Evolutionary conservation across 2,797 vertebrate genomes (phyloP).

Genomic region (Micromesistius poutassou): DNA sequence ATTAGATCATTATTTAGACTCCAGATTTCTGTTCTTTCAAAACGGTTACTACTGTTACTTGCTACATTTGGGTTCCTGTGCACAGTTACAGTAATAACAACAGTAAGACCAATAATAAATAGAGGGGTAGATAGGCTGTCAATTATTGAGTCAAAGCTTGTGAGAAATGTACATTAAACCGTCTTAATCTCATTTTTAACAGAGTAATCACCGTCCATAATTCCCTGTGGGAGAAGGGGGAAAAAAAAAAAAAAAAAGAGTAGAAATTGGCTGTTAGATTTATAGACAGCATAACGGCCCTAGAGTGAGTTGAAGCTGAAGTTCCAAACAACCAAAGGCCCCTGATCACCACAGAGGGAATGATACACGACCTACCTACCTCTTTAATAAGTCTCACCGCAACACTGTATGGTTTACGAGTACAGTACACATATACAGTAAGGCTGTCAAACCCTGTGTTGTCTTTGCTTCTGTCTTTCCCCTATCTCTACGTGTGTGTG

Average conservation of each 20-base stretch:
- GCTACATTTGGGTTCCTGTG: neutral
- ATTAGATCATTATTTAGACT: neutral
- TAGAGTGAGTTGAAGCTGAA: conserved; percentile 69
- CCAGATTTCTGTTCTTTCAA: no score
- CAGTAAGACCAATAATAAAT: conserved; percentile 23
- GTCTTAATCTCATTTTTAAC: conserved; percentile 68
- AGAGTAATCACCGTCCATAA: conserved; percentile 60
- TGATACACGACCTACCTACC: conserved; percentile 61
- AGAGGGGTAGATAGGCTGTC: conserved; percentile 11
- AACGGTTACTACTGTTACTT: no score
- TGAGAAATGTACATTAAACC: conserved; percentile 65
- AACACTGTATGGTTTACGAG: conserved; percentile 2
- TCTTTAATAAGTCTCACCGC: conserved; percentile 70
- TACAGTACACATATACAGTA: conserved; percentile 31
- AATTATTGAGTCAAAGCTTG: conserved; percentile 30
- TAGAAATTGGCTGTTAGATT: conserved; percentile 76
- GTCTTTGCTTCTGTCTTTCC: conserved; percentile 15
- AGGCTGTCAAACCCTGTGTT: no score
- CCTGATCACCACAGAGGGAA: conserved; percentile 70
- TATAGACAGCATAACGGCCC: conserved; percentile 77
- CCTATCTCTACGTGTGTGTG: conserved; percentile 24
- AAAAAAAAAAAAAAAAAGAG: neutral
- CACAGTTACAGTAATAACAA: no score
- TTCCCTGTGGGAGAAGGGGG: conserved; percentile 18
- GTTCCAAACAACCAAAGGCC: conserved; percentile 59